Base-by-base conservation (phyloP, 2,888 invertebrate species). In the Emmelina monodactyla region DNA sequence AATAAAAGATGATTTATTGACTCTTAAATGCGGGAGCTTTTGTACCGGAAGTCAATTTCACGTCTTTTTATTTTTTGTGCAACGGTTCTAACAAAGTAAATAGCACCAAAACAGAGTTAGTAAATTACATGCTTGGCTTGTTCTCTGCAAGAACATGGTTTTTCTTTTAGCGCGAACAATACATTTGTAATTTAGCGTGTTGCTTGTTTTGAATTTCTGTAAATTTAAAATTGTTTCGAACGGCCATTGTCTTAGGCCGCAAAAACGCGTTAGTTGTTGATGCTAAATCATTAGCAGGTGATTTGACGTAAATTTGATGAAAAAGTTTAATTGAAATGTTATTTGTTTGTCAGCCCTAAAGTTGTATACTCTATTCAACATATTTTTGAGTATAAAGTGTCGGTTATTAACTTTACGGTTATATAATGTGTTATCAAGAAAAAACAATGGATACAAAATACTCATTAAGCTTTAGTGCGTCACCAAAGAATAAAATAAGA, bases 161-260 rank as follows among this genome's bases (percentile, higher is more conserved):
- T 58, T 59, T 55, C 50, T 51, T 57, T 58, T 51, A 60, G 45
- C 37, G 43, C 30, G 39, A 45, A 56, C 52, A 51, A 47, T 49
- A 39, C 41, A 31, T 35, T 35, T 46, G 25, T 50, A 50, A 46
- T 51, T 51, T 48, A 50, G 46, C 41, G 41, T 40, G 36, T 30
- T 44, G 41, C 37, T 44, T 39, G 37, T 35, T 45, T 43, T 42
- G 40, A 25, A 25, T 3, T 25, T 25, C n/a, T 3, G 25, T 11
- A 11, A 25, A 25, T 25, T 25, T 31, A 33, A 7, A 25, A 22
- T 31, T 10, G 15, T 35, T 39, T 33, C 36, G 14, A 36, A 34
- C 22, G 33, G 33, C 31, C 33, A 22, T 25, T 25, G 25, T 25
- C n/a, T 25, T 25, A 10, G 5, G 19, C 5, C 5, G 9, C 19